These are phyloP conservation scores for Ecdyonurus torrentis DNA, from an alignment of 2,888 invertebrate species.

Conservation along the genomic window DNA sequence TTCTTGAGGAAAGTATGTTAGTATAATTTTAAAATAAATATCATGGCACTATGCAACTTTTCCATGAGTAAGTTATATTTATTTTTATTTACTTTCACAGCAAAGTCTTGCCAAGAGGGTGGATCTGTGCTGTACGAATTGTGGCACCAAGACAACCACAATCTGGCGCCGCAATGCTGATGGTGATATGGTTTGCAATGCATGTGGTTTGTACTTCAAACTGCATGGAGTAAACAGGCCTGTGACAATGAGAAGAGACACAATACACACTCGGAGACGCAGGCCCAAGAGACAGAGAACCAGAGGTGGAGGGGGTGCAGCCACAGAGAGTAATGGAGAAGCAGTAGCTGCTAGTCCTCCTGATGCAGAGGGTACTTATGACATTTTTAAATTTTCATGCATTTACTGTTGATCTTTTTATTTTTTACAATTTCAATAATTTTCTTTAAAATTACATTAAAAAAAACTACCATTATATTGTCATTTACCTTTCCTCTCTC, in stretches of 20 bases:
- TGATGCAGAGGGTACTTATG: not conserved
- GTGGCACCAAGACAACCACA: constrained; percentile 93
- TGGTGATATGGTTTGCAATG: constrained; percentile 98
- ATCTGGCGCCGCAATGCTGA: constrained; percentile 92
- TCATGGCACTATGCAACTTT: too few relatives aligned
- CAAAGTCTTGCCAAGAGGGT: constrained; percentile 36
- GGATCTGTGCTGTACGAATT: constrained; percentile 88
- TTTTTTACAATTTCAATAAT: too few relatives aligned
- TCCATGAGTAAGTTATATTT: too few relatives aligned
- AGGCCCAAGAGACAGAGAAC: constrained; percentile 51
- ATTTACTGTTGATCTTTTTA: too few relatives aligned
- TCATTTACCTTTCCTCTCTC: too few relatives aligned
- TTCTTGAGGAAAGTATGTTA: too few relatives aligned
- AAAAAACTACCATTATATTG: too few relatives aligned
- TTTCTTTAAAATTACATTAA: too few relatives aligned
- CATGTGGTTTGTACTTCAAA: constrained; percentile 95
- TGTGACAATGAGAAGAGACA: constrained; percentile 88
- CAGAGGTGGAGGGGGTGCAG: not conserved
- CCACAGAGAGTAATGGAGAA: constrained; percentile 4
- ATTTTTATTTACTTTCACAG: not conserved
- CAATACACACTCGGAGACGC: constrained; percentile 84
- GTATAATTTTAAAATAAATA: too few relatives aligned
- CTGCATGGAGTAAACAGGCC: constrained; percentile 88
- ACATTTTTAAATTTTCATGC: too few relatives aligned
- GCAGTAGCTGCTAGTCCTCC: not conserved